A percentile compares a stretch with the other conserved stretches of the same genome.
phyloP scores from a whole-genome alignment of 2,113 vertebrate species.

The Procavia capensis region DNA sequence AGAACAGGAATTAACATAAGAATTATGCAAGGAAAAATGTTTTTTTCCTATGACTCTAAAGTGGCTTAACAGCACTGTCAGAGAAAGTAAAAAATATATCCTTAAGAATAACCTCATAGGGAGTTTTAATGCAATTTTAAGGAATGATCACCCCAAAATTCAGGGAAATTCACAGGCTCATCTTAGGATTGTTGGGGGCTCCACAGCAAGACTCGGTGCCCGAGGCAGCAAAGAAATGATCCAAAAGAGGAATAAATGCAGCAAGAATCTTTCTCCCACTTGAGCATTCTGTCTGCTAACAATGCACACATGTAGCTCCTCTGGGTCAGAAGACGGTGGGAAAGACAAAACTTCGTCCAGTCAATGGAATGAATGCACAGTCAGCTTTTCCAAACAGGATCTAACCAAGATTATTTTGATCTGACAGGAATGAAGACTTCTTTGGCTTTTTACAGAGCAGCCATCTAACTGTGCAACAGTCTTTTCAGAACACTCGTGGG shows the following conservation, averaged over 20 bases:
- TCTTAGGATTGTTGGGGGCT: neutral
- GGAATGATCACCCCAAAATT: neutral
- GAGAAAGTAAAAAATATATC: neutral
- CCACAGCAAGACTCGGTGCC: neutral
- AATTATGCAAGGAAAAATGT: slow-evolving; percentile 61
- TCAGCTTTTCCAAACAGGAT: slow-evolving; percentile 29
- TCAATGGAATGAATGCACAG: neutral
- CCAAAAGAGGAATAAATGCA: neutral
- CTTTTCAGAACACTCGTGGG: neutral
- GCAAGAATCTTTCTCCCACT: neutral
- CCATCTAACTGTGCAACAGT: slow-evolving; percentile 28
- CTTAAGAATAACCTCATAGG: slow-evolving; percentile 26
- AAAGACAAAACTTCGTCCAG: slow-evolving; percentile 1
- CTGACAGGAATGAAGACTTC: neutral
- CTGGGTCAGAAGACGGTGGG: neutral
- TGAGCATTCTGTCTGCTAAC: neutral
- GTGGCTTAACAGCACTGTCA: slow-evolving; percentile 32
- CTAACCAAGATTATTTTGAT: slow-evolving; percentile 13
- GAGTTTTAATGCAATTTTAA: slow-evolving; percentile 5
- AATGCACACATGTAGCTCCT: slow-evolving; percentile 14
- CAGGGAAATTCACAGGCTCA: neutral
- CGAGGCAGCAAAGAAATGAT: slow-evolving; percentile 22
- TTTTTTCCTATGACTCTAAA: slow-evolving; percentile 29
- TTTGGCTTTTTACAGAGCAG: slow-evolving; percentile 46
- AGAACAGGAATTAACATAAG: slow-evolving; percentile 59